phyloP scores from a whole-genome alignment of 2,888 invertebrate species.

The Athetis lepigone region DNA sequence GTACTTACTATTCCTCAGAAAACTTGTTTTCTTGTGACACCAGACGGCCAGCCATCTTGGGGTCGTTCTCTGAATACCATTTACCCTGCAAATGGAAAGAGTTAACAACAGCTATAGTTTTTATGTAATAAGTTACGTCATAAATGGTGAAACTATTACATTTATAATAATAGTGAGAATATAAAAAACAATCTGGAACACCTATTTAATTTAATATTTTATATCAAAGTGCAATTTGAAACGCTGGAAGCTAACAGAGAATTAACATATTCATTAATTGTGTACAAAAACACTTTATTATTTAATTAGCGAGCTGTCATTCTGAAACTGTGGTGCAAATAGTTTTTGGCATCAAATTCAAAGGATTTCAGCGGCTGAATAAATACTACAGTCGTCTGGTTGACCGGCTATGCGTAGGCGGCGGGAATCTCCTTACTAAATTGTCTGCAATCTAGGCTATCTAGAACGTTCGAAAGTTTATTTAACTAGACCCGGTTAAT shows the following conservation, averaged over 20 bases:
- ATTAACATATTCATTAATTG: background rate
- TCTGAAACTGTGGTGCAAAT: background rate
- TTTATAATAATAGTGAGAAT: no score
- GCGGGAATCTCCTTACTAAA: background rate
- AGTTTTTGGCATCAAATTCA: constrained; percentile 6
- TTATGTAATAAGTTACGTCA: no score
- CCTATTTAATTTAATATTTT: no score
- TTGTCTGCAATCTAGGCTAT: background rate
- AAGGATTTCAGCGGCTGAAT: background rate
- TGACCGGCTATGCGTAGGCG: constrained; percentile 3
- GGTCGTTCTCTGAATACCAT: constrained; percentile 90
- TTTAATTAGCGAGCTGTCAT: background rate
- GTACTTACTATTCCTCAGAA: constrained; percentile 84
- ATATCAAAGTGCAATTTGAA: no score
- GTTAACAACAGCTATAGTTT: no score
- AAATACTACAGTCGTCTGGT: background rate
- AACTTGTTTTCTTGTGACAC: constrained; percentile 91
- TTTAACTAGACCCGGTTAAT: background rate
- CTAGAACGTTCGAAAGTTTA: background rate
- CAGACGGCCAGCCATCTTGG: constrained; percentile 90
- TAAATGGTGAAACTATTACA: no score
- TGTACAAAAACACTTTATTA: background rate
- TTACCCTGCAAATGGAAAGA: constrained; percentile 86
- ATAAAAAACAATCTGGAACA: no score
- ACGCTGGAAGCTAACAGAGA: background rate